Percentiles rank a stretch among this genome's conserved stretches.
These are phyloP conservation scores for Anhinga anhinga DNA, from an alignment of 2,113 vertebrate genomes.

Conservation along the genomic window DNA sequence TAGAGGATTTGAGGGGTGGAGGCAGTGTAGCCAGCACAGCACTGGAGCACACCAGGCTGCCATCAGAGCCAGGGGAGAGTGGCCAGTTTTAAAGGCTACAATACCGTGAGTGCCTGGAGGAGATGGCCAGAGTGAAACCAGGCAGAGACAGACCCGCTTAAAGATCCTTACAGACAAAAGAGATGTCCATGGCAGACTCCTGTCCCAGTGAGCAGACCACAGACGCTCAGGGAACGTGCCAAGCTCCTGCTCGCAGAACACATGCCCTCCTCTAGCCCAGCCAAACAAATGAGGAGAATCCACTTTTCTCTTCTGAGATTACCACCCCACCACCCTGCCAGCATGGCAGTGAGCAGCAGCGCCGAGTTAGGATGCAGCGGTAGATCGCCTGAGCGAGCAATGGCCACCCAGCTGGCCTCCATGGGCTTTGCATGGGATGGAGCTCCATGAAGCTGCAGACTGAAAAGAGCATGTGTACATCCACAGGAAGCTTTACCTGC, in stretches of 20 bases:
- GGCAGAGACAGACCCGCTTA: neutral
- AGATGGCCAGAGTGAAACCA: fast-evolving
- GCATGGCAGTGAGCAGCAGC: neutral
- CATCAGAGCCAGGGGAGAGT: fast-evolving
- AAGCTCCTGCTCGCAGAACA: neutral
- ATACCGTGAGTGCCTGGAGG: neutral
- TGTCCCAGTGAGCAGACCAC: neutral
- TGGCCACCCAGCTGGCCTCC: neutral
- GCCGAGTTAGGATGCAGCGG: fast-evolving
- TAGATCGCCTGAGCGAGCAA: neutral
- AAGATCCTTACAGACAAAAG: neutral
- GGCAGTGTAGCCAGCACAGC: neutral
- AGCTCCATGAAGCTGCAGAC: neutral
- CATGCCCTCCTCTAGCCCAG: neutral
- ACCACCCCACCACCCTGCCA: neutral
- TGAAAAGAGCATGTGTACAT: fast-evolving
- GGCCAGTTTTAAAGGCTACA: fast-evolving
- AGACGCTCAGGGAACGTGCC: fast-evolving
- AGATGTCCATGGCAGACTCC: neutral
- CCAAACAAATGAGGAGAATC: neutral
- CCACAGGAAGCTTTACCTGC: neutral
- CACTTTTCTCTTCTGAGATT: neutral
- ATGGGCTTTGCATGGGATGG: neutral
- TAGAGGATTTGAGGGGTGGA: neutral
- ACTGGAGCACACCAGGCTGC: fast-evolving